Base-by-base conservation (phyloP, 1,140 invertebrate species). In the Cydia pomonella region DNA sequence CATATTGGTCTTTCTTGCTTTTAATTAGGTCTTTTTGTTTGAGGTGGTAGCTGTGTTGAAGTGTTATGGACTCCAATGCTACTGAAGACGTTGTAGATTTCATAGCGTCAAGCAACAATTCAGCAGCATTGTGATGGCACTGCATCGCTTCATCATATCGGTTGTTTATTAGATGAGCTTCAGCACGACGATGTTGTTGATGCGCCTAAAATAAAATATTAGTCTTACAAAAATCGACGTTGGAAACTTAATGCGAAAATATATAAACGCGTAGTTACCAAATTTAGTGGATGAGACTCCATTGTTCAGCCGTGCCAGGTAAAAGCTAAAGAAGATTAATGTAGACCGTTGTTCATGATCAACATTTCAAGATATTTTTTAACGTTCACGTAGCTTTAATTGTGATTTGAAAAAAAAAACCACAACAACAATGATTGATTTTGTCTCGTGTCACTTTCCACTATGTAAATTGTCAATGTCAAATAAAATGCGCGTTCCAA, bases 71-170 rank as follows among this genome's bases (percentile, higher is more conserved):
- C 86, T 95, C 95, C 41, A 95, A 79, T 21, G 90, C 93, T 82
- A 91, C 88, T 4, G 92, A 83, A 47, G 93, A 93, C 23, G 89
- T 89, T 2, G 94, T 94, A 4, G 88, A 93, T 75, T 91, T 94
- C 88, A 93, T 93, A 21, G 94, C 94, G 73, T 95, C 93, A 5
- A 93, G 77, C 3, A 96, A 81, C 27, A 95, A 82, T 83, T 94
- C 93, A 4, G 94, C 93, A 13, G 95, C 94, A 82, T 93, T 93
- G 80, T 95, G 92, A 79, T 96, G 95, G 78, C 95, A 95, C 73
- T 94, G 91, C 75, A 95, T 94, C 2, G 95, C 95, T 81, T 95
- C 95, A 73, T 95, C 93, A 77, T 94, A 96, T 78, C 93, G 92
- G 79, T 94, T 93, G 79, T 94, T 92, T 53, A 92, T 90, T 53